Evolutionary conservation across 2,113 vertebrate species (phyloP).

Genomic region (Turnix velox): DNA sequence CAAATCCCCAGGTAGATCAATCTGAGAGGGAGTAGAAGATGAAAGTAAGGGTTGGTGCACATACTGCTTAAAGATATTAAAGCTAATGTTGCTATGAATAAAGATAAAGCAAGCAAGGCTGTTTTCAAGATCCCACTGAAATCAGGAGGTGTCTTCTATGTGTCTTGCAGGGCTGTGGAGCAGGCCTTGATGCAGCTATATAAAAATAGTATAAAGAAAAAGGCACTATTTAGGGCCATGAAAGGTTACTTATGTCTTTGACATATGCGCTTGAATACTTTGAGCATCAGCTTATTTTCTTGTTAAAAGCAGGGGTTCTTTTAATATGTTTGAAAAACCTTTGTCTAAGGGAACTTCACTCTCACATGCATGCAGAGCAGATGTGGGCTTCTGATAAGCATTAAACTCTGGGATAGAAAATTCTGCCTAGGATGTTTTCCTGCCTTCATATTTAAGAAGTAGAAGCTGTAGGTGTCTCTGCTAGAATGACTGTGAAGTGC

Average conservation of each 20-base stretch:
- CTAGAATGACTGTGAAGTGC: not conserved
- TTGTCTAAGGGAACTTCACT: not conserved
- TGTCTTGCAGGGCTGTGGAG: not conserved
- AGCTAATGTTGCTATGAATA: not conserved
- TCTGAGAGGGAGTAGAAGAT: constrained; percentile 14
- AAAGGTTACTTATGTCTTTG: not conserved
- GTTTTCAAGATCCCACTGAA: not conserved
- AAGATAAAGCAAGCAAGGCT: not conserved
- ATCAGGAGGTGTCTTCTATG: not conserved
- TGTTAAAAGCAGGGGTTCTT: not conserved
- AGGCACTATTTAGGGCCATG: not conserved
- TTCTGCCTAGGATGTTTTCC: not conserved
- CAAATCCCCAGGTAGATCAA: not conserved
- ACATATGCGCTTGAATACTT: not conserved
- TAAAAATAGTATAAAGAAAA: not conserved
- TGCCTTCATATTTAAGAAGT: constrained; percentile 43
- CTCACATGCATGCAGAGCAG: not conserved
- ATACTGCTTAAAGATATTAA: constrained; percentile 16
- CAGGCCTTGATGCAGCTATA: not conserved
- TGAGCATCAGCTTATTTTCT: not conserved
- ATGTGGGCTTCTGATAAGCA: not conserved
- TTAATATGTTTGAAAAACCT: not conserved
- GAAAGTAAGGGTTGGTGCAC: constrained; percentile 1
- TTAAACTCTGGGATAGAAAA: not conserved
- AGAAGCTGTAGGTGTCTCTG: constrained; percentile 1